Conservation (phyloP, 2,113 vertebrate species). For the Labrus mixtus region DNA sequence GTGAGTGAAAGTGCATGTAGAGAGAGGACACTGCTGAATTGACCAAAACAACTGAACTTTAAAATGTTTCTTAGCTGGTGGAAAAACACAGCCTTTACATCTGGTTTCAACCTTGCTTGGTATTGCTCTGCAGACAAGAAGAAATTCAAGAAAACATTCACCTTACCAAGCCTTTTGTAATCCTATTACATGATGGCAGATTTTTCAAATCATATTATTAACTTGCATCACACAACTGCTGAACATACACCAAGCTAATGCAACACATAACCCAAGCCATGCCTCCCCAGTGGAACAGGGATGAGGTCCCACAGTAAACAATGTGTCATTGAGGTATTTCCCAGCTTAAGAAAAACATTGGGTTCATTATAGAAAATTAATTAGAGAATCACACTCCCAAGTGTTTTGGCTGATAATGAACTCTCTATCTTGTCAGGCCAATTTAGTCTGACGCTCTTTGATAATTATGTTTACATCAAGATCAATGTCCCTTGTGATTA, state of each 20-base stretch:
- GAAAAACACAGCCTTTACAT: not conserved
- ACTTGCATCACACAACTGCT: constrained; percentile 1
- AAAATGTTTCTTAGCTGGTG: not conserved
- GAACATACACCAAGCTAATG: constrained; percentile 9
- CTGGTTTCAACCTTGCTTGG: not conserved
- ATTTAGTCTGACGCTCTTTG: constrained; percentile 77
- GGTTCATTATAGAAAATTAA: constrained; percentile 86
- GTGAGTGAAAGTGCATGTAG: constrained; percentile 51
- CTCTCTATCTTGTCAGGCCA: constrained; percentile 82
- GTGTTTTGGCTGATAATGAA: constrained; percentile 86
- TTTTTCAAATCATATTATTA: constrained; percentile 5
- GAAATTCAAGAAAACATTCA: not conserved
- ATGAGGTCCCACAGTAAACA: constrained; percentile 76
- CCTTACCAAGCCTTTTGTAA: not conserved
- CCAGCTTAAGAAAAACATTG: constrained; percentile 80
- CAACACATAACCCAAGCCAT: constrained; percentile 5
- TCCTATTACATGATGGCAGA: not conserved
- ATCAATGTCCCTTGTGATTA: constrained; percentile 79
- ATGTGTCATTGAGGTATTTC: constrained; percentile 80
- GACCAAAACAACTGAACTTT: constrained; percentile 32
- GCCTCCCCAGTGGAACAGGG: constrained; percentile 51
- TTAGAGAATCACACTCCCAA: constrained; percentile 83
- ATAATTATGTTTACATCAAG: constrained; percentile 86
- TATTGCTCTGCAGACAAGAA: not conserved
- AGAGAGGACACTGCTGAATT: constrained; percentile 55